A percentile compares a stretch with the other conserved stretches of the same genome.
These are phyloP conservation scores for Diaperis boleti DNA, from an alignment of 2,888 invertebrate genomes.

Conservation along the genomic window DNA sequence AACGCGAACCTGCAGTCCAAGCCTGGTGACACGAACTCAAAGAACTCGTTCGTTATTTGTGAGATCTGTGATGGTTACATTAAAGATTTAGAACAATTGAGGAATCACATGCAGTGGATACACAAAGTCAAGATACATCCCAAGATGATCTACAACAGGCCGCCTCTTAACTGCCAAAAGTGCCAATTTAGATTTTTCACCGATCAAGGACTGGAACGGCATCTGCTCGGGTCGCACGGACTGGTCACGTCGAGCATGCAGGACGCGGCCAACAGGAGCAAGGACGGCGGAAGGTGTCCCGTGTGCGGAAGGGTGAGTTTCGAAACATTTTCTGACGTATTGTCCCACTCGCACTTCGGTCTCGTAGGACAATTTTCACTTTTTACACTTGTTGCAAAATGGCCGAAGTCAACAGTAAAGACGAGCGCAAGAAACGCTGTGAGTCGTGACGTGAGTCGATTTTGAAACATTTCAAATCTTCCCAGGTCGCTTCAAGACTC, in stretches of 20 bases:
- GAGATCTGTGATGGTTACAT: conserved; percentile 98
- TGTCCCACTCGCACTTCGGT: no score
- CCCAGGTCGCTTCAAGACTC: no score
- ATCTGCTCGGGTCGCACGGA: conserved; percentile 93
- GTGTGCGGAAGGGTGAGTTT: conserved; percentile 89
- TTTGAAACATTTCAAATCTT: no score
- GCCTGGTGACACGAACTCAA: conserved; percentile 72
- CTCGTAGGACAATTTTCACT: no score
- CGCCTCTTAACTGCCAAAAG: conserved; percentile 95
- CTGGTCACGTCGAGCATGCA: conserved; percentile 97
- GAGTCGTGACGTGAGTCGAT: no score
- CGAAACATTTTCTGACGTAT: no score
- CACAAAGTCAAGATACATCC: conserved; percentile 97
- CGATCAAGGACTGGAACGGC: conserved; percentile 95
- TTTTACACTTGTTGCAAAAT: no score
- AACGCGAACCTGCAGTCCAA: conserved; percentile 64
- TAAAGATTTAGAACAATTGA: conserved; percentile 89
- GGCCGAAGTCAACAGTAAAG: no score
- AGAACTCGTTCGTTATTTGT: conserved; percentile 91
- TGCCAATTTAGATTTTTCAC: conserved; percentile 98
- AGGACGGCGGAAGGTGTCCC: conserved; percentile 94
- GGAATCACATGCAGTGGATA: conserved; percentile 98
- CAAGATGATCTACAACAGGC: conserved; percentile 94
- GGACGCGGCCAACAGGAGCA: conserved; percentile 94
- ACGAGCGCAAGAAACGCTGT: no score